Evolutionary conservation across 2,113 vertebrate species (phyloP).

Genomic region (Bubalus kerabau): DNA sequence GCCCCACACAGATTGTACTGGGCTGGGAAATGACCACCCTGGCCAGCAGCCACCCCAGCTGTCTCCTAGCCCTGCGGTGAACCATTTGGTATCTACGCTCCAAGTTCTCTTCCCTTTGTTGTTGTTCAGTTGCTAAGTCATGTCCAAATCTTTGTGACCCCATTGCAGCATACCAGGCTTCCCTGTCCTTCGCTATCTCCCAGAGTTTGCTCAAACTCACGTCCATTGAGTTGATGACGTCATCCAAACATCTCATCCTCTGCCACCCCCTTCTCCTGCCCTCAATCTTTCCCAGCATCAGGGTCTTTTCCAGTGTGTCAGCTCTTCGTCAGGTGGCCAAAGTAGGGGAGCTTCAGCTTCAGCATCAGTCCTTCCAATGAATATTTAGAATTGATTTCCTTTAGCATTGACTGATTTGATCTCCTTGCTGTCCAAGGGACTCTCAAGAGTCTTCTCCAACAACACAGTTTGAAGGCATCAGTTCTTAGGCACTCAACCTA

Average conservation of each 20-base stretch:
- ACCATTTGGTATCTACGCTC: background rate
- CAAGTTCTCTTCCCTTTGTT: background rate
- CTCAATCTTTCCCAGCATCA: background rate
- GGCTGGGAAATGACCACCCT: background rate
- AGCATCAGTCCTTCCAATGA: background rate
- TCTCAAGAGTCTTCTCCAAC: background rate
- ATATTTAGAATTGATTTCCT: background rate
- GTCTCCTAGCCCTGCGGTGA: background rate
- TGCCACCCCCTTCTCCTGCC: background rate
- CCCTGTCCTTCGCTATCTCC: background rate
- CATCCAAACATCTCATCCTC: background rate
- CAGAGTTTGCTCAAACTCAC: background rate
- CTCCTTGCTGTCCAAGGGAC: background rate
- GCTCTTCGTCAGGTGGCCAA: background rate
- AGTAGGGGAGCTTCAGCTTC: background rate
- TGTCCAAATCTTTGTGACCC: background rate
- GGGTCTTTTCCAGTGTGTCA: background rate
- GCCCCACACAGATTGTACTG: background rate
- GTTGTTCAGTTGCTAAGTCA: background rate
- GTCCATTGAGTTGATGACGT: accelerated
- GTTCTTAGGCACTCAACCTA: background rate
- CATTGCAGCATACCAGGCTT: background rate
- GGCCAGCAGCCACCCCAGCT: background rate
- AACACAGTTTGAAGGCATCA: background rate
- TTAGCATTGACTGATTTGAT: background rate